Evolutionary conservation across 1,140 invertebrate species (phyloP).

Genomic region (Drosophila bocki): DNA sequence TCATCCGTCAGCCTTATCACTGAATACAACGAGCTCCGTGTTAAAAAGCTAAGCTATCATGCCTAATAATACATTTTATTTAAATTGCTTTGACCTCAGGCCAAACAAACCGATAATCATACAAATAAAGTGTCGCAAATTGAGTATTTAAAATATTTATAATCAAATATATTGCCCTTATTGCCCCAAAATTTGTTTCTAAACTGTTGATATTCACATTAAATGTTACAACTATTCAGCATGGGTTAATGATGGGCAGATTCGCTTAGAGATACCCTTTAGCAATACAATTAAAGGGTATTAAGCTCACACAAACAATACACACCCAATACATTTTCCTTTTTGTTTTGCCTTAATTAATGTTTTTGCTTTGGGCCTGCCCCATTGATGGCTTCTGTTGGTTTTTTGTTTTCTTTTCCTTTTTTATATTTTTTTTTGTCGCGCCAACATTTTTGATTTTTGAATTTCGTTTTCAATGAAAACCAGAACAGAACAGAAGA

Average conservation of each 20-base stretch:
- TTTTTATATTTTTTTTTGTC: constrained; percentile 39
- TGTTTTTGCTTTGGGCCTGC: constrained; percentile 63
- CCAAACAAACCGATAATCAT: background rate
- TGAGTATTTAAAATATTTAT: background rate
- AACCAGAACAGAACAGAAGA: constrained; percentile 24
- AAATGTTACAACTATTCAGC: too few relatives aligned
- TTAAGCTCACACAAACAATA: constrained; percentile 35
- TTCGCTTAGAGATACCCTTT: background rate
- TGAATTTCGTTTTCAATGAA: constrained; percentile 77
- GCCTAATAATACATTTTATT: background rate
- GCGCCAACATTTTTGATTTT: constrained; percentile 71
- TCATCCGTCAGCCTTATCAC: background rate
- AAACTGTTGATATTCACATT: too few relatives aligned
- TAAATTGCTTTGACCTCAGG: background rate
- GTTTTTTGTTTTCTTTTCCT: constrained; percentile 1
- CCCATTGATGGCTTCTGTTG: constrained; percentile 66
- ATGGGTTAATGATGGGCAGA: too few relatives aligned
- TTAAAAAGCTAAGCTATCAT: background rate
- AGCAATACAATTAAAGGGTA: constrained; percentile 12
- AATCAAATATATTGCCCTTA: too few relatives aligned
- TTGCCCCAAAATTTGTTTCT: too few relatives aligned
- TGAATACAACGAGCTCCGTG: background rate
- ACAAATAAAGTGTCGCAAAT: background rate
- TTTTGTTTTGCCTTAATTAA: constrained; percentile 73
- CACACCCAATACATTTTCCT: constrained; percentile 46